Base-by-base conservation (phyloP, 1,140 invertebrate species). In the Scaptodrosophila lebanonensis region DNA sequence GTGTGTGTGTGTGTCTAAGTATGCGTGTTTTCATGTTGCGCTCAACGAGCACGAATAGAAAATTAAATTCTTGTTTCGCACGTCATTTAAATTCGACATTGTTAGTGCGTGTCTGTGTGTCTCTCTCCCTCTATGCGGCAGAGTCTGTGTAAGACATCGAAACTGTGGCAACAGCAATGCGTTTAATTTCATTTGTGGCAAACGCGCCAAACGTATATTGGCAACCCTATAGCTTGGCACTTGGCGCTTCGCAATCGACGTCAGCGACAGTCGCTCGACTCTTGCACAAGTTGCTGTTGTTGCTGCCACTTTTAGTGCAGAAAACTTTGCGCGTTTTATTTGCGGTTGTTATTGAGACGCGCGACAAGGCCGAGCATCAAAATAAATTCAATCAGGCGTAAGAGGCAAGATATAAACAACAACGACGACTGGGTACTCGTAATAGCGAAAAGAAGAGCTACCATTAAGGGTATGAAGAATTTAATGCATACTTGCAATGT, bases 1-100 rank as follows among this genome's bases (percentile, higher is more conserved):
- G n/a, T n/a, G n/a, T n/a, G n/a, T n/a, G n/a, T n/a, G n/a, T n/a
- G 36, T 32, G 56, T 47, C 30, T 33, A 48, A 22, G 20, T 36
- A 16, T 9, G 39, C 25, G 40, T 30, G 44, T 56, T 57, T 58
- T 54, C 49, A 70, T 70, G 63, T 36, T 60, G 52, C 51, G 27
- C 25, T 45, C 32, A n/a, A 33, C 2, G 54, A 40, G 45, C 50
- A 53, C 64, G 52, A 63, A 66, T 54, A 58, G 83, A 85, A 85
- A 83, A 83, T 83, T 69, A 85, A 85, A 83, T 85, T 85, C 83
- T 82, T 77, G 62, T 83, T 85, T 85, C 66, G 76, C 76, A 72
- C 83, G 70, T 82, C 73, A 83, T 82, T 85, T 83, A 75, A 75
- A 85, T 85, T 69, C 75, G 53, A 65, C 73, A 75, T 33, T 75